Conservation (phyloP, 37 sponge, comb jelly and placozoan genomes). For the Beroe ovata region DNA sequence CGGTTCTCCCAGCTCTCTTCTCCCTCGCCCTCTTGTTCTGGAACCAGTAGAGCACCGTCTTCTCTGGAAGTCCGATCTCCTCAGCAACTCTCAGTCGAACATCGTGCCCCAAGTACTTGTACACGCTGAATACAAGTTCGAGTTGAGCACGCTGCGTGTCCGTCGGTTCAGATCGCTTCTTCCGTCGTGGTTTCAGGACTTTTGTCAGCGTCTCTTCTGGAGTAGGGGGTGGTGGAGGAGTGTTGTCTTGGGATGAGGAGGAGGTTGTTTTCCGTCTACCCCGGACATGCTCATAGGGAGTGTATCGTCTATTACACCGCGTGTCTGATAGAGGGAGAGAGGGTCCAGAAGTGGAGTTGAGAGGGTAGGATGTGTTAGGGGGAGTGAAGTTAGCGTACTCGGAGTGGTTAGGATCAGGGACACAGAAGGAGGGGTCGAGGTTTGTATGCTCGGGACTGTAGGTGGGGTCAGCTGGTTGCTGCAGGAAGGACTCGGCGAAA, state of each 20-base stretch:
- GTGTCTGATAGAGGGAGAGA: neutral
- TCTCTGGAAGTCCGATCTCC: slow-evolving; percentile 13
- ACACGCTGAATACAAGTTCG: neutral
- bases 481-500: neutral
- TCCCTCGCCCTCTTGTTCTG: slow-evolving; percentile 36
- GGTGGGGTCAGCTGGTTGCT: too few species aligned
- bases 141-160: neutral
- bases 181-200: neutral
- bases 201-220: neutral
- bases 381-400: too few species aligned
- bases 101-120: slow-evolving; percentile 49
- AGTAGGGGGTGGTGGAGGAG: neutral
- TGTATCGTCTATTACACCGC: neutral
- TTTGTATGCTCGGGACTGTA: too few species aligned
- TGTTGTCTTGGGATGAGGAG: neutral
- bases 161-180: neutral
- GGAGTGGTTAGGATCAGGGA: too few species aligned
- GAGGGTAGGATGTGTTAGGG: too few species aligned
- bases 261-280: too few species aligned
- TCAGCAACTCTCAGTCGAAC: slow-evolving; percentile 21
- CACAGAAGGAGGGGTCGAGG: too few species aligned
- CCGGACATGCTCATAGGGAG: too few species aligned
- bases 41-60: slow-evolving; percentile 50
- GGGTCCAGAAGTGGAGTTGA: neutral
- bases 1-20: neutral